These are phyloP conservation scores for Chelon labrosus DNA, from an alignment of 2,797 vertebrate species.

Conservation along the genomic window DNA sequence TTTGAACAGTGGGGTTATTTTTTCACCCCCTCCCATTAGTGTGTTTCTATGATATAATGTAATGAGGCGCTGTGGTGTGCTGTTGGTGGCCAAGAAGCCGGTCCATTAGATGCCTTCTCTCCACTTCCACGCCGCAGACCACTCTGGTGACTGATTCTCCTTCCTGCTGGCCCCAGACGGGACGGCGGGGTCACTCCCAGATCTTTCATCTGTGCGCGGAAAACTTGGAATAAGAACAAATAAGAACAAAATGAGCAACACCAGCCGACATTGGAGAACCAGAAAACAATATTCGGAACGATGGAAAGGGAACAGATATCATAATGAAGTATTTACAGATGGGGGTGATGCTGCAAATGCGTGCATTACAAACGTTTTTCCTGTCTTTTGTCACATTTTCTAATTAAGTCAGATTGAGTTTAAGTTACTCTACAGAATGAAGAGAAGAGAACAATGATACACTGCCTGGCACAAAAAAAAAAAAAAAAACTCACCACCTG, in stretches of 20 bases:
- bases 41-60: neutral
- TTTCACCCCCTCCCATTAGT: neutral
- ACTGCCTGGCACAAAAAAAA: too few species aligned
- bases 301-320: neutral
- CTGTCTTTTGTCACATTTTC: neutral
- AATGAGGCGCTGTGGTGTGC: conserved; percentile 11
- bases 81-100: conserved; percentile 19
- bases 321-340: neutral
- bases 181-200: neutral
- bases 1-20: neutral
- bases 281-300: neutral
- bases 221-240: conserved; percentile 12
- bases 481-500: too few species aligned
- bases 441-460: too few species aligned
- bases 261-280: neutral
- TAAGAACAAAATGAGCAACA: too few species aligned
- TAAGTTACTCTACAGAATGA: neutral
- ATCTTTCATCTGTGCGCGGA: neutral
- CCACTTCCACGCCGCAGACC: conserved; percentile 39
- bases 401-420: neutral
- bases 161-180: neutral
- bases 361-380: neutral
- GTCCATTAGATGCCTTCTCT: conserved; percentile 23
- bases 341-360: neutral
- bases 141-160: conserved; percentile 16